Evolutionary conservation across 1,140 invertebrate genomes (phyloP).

Genomic region (Anoplolepis gracilipes): DNA sequence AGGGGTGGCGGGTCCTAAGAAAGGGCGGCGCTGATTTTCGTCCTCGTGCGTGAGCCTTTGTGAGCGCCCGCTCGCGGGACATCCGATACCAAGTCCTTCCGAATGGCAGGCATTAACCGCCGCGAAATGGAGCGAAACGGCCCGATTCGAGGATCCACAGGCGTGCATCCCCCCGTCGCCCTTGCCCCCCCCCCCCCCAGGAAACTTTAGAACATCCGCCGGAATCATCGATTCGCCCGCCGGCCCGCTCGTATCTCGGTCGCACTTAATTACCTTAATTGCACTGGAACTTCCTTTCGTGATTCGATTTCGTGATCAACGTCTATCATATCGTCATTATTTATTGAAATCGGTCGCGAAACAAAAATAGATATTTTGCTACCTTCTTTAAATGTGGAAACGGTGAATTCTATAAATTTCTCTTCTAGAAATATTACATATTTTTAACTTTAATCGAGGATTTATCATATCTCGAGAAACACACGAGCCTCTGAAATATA

Average conservation of each 20-base stretch:
- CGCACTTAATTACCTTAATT: conserved; percentile 67
- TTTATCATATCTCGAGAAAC: background rate
- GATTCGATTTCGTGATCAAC: background rate
- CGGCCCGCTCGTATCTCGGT: conserved; percentile 37
- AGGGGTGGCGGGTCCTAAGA: conserved; percentile 76
- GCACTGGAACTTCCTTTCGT: conserved; percentile 3
- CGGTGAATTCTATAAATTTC: too few species aligned
- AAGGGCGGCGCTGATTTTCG: conserved; percentile 83
- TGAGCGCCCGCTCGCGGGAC: conserved; percentile 70
- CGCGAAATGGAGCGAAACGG: conserved; percentile 81
- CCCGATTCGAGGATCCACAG: conserved; percentile 76
- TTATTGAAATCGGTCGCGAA: background rate
- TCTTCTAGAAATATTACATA: background rate
- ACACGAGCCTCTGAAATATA: background rate
- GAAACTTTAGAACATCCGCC: conserved; percentile 81
- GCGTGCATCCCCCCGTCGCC: conserved; percentile 39
- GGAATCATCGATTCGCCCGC: conserved; percentile 75
- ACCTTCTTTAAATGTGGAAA: background rate
- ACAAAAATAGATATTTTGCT: background rate
- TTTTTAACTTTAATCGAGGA: background rate
- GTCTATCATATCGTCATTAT: background rate
- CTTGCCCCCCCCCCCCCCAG: conserved; percentile 67
- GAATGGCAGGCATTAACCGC: conserved; percentile 58
- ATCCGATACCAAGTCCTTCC: conserved; percentile 77
- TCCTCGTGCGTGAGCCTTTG: conserved; percentile 74